Base-by-base conservation (phyloP, 2,797 vertebrate species). In the Acropternis orthonyx region DNA sequence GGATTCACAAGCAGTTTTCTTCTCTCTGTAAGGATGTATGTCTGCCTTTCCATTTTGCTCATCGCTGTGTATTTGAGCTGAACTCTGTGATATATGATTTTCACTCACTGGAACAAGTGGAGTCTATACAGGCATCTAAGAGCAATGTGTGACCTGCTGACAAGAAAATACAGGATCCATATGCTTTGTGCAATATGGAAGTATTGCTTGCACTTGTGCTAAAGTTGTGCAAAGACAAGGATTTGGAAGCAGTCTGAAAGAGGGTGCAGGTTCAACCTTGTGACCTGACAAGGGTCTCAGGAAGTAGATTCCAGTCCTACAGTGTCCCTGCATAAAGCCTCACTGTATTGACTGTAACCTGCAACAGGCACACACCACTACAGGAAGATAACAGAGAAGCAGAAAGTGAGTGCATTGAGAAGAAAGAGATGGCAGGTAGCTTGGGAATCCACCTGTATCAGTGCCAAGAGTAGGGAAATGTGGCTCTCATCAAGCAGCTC, bases 121-220 rank as follows among this genome's bases (percentile, higher is more conserved):
- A 81, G 83, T 62, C 62, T 71, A 4, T 48, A 27, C 58, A 85
- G 69, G 58, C 8, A 2, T 83, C 91, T 95, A 93, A 93, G 92
- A 91, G 43, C 80, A 92, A 36, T 95, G 85, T 66, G 72, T 93
- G 87, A 95, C 58, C 59, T 75, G 55, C 43, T 89, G 92, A 93
- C 85, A 86, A 65, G 69, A 66, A 93, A 59, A 85, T 62, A 92
- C 58, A 88, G 79, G 73, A 72, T 89, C 82, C 87, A 75, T 91
- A 72, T 28, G 11, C 27, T 66, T 89, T 46, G 44, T 95, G 67
- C 77, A 67, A 3, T 63, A 81, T 86, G 56, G 49, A 79, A 89
- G 17, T 73, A 69, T 73, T 88, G 73, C 55, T 76, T 90, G 76
- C 48, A 2, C 32, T 88, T 8, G 3, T 77, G 46, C 62, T 86